These are phyloP conservation scores for Xanthia togata DNA, from an alignment of 2,888 invertebrate genomes.

Conservation along the genomic window DNA sequence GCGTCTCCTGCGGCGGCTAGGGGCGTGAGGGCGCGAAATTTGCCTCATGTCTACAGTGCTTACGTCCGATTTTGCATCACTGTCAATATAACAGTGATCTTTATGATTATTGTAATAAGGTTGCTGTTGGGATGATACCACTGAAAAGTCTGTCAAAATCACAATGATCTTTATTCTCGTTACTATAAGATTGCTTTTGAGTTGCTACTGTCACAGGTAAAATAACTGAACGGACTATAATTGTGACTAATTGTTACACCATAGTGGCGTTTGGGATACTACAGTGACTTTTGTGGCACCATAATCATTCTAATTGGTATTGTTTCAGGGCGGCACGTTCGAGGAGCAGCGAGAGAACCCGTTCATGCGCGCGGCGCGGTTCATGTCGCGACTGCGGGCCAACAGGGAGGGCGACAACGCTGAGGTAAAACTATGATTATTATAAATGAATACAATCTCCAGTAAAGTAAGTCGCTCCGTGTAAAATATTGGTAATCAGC, in stretches of 20 bases:
- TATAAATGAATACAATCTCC: no score
- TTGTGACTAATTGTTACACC: background rate
- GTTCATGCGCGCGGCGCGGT: slow-evolving; percentile 88
- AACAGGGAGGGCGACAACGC: slow-evolving; percentile 53
- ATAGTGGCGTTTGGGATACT: background rate
- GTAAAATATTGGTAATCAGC: no score
- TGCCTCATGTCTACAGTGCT: no score
- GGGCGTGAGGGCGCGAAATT: no score
- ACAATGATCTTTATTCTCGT: background rate
- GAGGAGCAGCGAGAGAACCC: slow-evolving; percentile 91
- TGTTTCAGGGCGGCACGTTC: slow-evolving; percentile 92
- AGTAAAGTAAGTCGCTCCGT: no score
- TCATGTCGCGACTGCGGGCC: slow-evolving; percentile 74
- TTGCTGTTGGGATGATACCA: background rate
- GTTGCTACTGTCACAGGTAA: background rate
- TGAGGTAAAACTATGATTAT: slow-evolving; percentile 54
- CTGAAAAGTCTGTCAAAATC: background rate
- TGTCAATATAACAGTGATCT: background rate
- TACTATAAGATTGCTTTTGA: background rate
- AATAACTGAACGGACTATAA: background rate
- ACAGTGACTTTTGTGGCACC: background rate
- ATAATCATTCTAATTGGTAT: background rate
- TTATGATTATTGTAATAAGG: background rate
- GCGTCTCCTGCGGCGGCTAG: no score
- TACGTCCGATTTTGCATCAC: background rate